Evolutionary conservation across 2,113 vertebrate species (phyloP).

Genomic region (Telmatochromis sp.): DNA sequence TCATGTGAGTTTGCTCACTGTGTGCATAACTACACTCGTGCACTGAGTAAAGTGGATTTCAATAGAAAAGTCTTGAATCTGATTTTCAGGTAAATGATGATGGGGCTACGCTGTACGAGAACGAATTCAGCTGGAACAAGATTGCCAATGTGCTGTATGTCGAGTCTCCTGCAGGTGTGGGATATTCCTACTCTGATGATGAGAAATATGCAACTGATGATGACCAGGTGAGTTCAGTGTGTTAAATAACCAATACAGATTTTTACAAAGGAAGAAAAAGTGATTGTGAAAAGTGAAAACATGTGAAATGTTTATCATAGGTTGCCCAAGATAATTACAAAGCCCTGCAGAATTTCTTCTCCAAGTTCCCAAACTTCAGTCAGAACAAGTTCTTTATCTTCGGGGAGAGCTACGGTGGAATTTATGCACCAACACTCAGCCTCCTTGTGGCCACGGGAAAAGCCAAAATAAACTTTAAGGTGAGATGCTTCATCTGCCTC

Average conservation of each 20-base stretch:
- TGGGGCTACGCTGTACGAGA: constrained; percentile 68
- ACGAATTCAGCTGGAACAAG: constrained; percentile 73
- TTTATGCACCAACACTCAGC: constrained; percentile 71
- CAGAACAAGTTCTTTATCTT: constrained; percentile 73
- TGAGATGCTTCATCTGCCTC: not conserved
- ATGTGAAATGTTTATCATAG: constrained; percentile 10
- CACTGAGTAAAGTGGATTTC: not conserved
- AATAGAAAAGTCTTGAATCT: not conserved
- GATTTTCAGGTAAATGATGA: constrained; percentile 61
- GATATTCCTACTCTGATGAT: constrained; percentile 72
- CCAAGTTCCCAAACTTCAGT: constrained; percentile 72
- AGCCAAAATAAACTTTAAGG: constrained; percentile 68
- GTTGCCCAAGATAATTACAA: constrained; percentile 72
- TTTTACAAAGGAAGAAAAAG: not conserved
- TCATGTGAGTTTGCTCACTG: constrained; percentile 50
- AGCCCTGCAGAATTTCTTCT: constrained; percentile 71
- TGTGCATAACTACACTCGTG: not conserved
- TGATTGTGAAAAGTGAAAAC: not conserved
- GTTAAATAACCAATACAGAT: not conserved
- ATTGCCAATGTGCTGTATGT: constrained; percentile 72
- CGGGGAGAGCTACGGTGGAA: constrained; percentile 76
- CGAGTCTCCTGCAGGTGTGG: constrained; percentile 76
- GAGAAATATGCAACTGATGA: constrained; percentile 64
- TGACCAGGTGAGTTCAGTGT: constrained; percentile 50
- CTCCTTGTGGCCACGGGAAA: constrained; percentile 52